Base-by-base conservation (phyloP, 1,140 invertebrate genomes). In the Sweltsa coloradensis region DNA sequence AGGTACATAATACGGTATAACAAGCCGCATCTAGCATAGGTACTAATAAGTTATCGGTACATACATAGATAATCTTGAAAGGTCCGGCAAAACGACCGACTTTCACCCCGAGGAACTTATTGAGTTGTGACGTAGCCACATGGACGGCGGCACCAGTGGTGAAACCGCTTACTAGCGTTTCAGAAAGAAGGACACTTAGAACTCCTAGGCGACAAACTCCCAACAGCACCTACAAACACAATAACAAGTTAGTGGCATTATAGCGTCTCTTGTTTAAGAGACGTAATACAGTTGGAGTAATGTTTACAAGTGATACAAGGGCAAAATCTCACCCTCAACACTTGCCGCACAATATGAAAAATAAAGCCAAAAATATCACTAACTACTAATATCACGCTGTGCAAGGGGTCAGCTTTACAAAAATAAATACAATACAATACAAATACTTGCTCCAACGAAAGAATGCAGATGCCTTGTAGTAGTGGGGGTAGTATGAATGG, bases 81-180 rank as follows among this genome's bases (percentile, higher is more conserved):
- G 24, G 21, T 5, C 23, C 34, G 16, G 22, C 44, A 22, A 18
- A 41, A 34, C n/a, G 34, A 53, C 13, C 41, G 44, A 3, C 63
- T 1, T 41, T 43, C 2, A 76, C 44, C 2, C 75, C 75, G 40
- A 77, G 56, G 34, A 77, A 56, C 41, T 68, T 63, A 47, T 70
- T 68, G 9, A 76, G 42, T 57, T 78, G 75, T 41, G 72, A 75
- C 2, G 67, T 70, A 18, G 73, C 58, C 11, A 78, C 74, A 52
- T 77, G 73, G 7, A 76, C 53, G 0, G 73, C 71, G 19, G 73
- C 71, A 9, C 71, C 74, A 0, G 73, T 74, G 2, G 74, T 76
- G 54, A 77, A 76, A 3, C 72, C 74, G 27, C 65, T 68, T 24
- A 77, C 68, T 51, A 78, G 64, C 13, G 73, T 70, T 50, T 76